Conservation (phyloP, 2,113 vertebrate species). For the Ornithorhynchus anatinus region DNA sequence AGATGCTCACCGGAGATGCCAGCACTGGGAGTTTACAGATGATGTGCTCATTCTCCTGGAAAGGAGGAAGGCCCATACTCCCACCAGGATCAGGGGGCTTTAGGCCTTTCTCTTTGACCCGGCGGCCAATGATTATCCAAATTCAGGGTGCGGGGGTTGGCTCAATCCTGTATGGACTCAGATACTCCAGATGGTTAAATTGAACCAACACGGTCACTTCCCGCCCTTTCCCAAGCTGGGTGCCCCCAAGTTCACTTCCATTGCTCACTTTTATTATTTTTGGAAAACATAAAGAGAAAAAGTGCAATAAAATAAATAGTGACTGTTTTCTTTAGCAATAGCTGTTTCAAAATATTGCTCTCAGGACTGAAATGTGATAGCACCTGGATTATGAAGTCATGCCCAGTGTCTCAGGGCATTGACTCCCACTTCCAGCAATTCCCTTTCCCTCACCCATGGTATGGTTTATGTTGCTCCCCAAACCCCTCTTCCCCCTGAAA, state of each 20-base stretch:
- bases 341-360: constrained; percentile 51
- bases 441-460: neutral
- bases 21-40: no score
- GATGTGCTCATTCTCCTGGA: no score
- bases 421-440: neutral
- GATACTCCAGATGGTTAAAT: neutral
- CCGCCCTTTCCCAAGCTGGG: neutral
- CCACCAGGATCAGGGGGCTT: no score
- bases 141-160: neutral
- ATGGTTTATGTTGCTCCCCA: neutral
- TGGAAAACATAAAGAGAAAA: constrained; percentile 35
- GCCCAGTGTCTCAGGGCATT: constrained; percentile 16
- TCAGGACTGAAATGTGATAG: constrained; percentile 55
- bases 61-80: no score
- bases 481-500: neutral
- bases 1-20: no score
- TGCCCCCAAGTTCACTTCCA: constrained; percentile 7
- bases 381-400: constrained; percentile 12
- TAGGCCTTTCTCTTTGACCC: no score
- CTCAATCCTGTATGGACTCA: neutral
- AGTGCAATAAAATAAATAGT: constrained; percentile 59
- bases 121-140: no score
- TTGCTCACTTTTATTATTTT: constrained; percentile 42
- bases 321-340: constrained; percentile 69
- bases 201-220: neutral